Evolutionary conservation across 2,113 vertebrate species (phyloP).

Genomic region (Spea bombifrons): DNA sequence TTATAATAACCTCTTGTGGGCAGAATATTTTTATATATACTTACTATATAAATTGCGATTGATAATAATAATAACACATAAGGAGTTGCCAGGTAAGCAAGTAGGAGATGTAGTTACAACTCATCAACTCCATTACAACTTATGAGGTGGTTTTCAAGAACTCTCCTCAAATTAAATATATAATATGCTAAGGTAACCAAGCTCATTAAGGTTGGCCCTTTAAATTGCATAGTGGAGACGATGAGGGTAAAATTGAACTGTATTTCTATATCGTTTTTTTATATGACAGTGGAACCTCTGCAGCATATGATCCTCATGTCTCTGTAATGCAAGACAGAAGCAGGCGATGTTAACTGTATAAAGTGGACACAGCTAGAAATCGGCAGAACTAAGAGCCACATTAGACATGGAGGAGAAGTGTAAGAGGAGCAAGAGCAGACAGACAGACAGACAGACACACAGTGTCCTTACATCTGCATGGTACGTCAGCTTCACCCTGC

Average conservation of each 20-base stretch:
- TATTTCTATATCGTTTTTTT: background rate
- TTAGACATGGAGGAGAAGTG: slow-evolving; percentile 48
- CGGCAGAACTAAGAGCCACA: slow-evolving; percentile 54
- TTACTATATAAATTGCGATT: too few relatives aligned
- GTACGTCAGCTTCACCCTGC: slow-evolving; percentile 76
- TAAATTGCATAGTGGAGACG: too few relatives aligned
- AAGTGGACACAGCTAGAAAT: slow-evolving; percentile 9
- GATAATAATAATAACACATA: too few relatives aligned
- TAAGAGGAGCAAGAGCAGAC: slow-evolving; percentile 42
- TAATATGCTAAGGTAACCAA: too few relatives aligned
- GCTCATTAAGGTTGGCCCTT: too few relatives aligned
- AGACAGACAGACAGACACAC: slow-evolving; percentile 61
- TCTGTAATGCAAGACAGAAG: background rate
- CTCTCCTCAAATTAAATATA: too few relatives aligned
- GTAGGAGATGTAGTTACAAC: too few relatives aligned
- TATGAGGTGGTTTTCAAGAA: too few relatives aligned
- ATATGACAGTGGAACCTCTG: background rate
- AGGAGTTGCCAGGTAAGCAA: too few relatives aligned
- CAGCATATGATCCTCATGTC: background rate
- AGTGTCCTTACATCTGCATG: slow-evolving; percentile 76
- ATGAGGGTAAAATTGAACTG: background rate
- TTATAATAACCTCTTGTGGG: too few relatives aligned
- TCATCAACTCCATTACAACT: too few relatives aligned
- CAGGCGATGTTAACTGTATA: background rate
- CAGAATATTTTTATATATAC: too few relatives aligned